Conservation (phyloP, 1,140 invertebrate genomes). For the Cotesia typhae region DNA sequence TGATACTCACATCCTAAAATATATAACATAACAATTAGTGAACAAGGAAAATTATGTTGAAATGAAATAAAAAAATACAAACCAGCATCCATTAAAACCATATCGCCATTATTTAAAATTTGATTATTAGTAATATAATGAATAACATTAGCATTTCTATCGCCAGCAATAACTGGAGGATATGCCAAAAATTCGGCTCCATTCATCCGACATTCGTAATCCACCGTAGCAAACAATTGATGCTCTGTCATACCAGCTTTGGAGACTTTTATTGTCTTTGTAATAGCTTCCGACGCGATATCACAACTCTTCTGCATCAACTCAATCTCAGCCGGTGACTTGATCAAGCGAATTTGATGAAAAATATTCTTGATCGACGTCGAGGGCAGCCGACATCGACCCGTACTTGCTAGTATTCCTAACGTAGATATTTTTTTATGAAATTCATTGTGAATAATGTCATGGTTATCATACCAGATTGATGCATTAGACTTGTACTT, state of each 20-base stretch:
- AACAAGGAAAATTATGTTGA: no score
- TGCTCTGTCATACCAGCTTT: conserved; percentile 80
- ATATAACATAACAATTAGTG: conserved; percentile 20
- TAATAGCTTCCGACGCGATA: conserved; percentile 83
- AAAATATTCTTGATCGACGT: conserved; percentile 70
- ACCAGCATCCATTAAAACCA: conserved; percentile 96
- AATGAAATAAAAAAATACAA: conserved; percentile 40
- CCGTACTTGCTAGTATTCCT: conserved; percentile 48
- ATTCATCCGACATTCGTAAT: conserved; percentile 85
- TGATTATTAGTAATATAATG: conserved; percentile 97
- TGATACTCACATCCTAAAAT: conserved; percentile 84
- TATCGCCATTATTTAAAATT: conserved; percentile 74
- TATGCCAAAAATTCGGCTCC: conserved; percentile 92
- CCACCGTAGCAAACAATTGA: conserved; percentile 86
- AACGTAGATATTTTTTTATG: conserved; percentile 66
- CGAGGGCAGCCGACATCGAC: conserved; percentile 44
- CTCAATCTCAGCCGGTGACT: conserved; percentile 84
- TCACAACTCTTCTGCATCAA: conserved; percentile 85
- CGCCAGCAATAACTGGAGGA: conserved; percentile 94
- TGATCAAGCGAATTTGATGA: conserved; percentile 83
- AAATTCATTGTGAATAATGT: conserved; percentile 68
- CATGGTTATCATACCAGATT: conserved; percentile 72
- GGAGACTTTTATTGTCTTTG: conserved; percentile 78
- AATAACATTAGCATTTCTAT: conserved; percentile 90
- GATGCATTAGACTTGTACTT: conserved; percentile 50